Percentiles rank a stretch among this genome's conserved stretches.
These are phyloP conservation scores for Chloromyia formosa DNA, from an alignment of 2,888 invertebrate species.

Conservation along the genomic window DNA sequence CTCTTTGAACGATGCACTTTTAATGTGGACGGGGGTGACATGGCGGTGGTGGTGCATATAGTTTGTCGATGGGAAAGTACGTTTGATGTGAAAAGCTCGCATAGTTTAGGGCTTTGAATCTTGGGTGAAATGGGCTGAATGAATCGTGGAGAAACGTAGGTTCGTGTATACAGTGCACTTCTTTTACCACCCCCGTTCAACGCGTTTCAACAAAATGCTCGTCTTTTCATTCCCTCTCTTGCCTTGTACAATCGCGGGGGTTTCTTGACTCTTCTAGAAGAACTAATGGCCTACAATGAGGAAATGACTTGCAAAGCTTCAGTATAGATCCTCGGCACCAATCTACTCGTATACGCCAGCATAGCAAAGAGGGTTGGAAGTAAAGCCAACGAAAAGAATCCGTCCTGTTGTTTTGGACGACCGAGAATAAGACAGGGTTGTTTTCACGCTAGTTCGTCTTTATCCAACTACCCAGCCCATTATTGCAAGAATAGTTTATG, in stretches of 20 bases:
- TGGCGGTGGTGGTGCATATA: not conserved
- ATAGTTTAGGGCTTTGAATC: not conserved
- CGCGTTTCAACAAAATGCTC: not conserved
- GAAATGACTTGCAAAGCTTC: slow-evolving; percentile 16
- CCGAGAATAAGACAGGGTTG: slow-evolving; percentile 6
- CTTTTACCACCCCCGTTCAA: not conserved
- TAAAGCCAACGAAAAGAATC: not conserved
- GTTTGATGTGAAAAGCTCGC: not conserved
- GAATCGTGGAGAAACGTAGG: slow-evolving; percentile 2
- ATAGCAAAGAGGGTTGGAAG: not conserved
- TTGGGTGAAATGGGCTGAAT: slow-evolving; percentile 4
- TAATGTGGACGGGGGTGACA: not conserved
- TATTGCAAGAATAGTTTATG: slow-evolving; percentile 11
- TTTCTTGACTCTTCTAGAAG: not conserved
- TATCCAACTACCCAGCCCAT: not conserved
- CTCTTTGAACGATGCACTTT: slow-evolving; percentile 10
- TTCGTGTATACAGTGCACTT: slow-evolving; percentile 10
- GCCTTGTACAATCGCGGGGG: not conserved
- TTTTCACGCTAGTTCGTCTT: not conserved
- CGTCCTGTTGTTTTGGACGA: slow-evolving; percentile 10
- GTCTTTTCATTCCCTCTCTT: not conserved
- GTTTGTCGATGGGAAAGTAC: too few relatives aligned
- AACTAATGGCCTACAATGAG: slow-evolving; percentile 21
- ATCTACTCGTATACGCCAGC: too few relatives aligned
- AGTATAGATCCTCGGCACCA: not conserved